Percentiles rank a stretch among this genome's conserved stretches.
Conservation (phyloP, 2,888 invertebrate genomes). For the Dynastes grantii region DNA sequence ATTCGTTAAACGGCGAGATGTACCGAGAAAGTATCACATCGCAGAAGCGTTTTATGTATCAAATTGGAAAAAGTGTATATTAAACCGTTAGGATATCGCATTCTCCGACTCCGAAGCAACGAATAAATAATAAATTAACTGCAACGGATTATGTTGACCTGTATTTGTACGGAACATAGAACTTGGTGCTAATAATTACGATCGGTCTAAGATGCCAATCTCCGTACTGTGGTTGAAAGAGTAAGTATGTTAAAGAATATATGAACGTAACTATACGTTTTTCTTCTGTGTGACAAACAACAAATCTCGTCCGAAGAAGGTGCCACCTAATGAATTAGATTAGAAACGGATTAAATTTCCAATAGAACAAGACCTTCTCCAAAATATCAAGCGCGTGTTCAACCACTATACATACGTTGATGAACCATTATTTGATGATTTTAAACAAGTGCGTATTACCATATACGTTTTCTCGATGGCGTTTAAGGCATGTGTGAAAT, state of each 20-base stretch:
- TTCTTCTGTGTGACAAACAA: background rate
- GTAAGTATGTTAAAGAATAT: constrained; percentile 41
- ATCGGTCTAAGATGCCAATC: constrained; percentile 37
- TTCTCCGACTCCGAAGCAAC: constrained; percentile 16
- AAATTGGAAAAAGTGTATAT: constrained; percentile 39
- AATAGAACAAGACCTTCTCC: no score
- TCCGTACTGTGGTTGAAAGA: constrained; percentile 39
- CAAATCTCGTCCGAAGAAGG: background rate
- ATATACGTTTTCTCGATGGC: background rate
- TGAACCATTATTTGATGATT: background rate
- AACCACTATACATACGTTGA: no score
- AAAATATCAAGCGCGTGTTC: no score
- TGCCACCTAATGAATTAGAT: no score
- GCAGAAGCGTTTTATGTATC: constrained; percentile 32
- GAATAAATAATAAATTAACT: constrained; percentile 45
- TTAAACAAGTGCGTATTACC: background rate
- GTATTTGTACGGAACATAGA: constrained; percentile 19
- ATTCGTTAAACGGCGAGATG: constrained; percentile 1
- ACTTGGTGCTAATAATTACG: constrained; percentile 17
- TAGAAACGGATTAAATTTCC: no score
- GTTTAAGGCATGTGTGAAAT: background rate
- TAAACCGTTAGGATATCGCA: constrained; percentile 41
- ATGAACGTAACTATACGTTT: background rate
- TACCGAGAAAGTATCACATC: constrained; percentile 36
- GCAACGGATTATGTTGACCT: constrained; percentile 41